Evolutionary conservation across 2,113 vertebrate species (phyloP).

Genomic region (Myrmecophaga tridactyla): DNA sequence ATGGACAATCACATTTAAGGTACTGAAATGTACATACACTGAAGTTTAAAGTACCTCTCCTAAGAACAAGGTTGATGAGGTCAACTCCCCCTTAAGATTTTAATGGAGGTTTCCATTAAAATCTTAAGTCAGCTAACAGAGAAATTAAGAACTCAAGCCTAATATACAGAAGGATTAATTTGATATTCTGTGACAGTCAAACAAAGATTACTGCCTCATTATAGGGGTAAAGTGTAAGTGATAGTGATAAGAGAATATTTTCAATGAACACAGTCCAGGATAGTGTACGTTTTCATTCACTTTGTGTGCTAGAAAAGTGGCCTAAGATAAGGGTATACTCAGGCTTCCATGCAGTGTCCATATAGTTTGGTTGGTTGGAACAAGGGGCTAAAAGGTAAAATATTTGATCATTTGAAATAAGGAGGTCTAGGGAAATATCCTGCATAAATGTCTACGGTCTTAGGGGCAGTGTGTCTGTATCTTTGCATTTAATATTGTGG

Average conservation of each 20-base stretch:
- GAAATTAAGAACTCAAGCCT: background rate
- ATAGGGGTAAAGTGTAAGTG: too few species aligned
- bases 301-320: background rate
- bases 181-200: background rate
- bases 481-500: background rate
- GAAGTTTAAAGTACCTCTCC: slow-evolving; percentile 8
- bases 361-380: background rate
- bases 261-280: background rate
- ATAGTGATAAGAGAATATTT: background rate
- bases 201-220: too few species aligned
- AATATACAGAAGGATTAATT: background rate
- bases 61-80: background rate
- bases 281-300: background rate
- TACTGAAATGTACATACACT: slow-evolving; percentile 27
- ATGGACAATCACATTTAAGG: background rate
- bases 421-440: background rate
- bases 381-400: background rate
- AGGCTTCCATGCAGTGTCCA: background rate
- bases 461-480: too few species aligned
- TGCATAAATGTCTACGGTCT: background rate
- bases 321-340: background rate
- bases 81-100: background rate
- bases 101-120: background rate
- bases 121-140: too few species aligned
- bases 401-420: background rate